These are phyloP conservation scores for Mycalesis mineus DNA, from an alignment of 2,888 invertebrate genomes.

Conservation along the genomic window DNA sequence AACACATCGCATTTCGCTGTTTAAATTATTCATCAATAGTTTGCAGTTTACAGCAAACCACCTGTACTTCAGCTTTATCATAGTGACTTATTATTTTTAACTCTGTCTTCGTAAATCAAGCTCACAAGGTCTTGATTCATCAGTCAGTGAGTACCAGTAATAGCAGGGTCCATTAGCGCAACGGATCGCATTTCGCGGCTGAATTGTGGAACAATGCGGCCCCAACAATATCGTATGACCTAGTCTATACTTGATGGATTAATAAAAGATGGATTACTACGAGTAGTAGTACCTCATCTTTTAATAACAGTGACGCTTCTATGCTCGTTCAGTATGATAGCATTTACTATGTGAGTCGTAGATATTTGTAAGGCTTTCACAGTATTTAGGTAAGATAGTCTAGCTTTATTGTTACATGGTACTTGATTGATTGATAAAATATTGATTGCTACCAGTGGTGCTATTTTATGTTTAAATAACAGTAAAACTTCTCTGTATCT, in stretches of 20 bases:
- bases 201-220: slow-evolving; percentile 68
- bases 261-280: slow-evolving; percentile 8
- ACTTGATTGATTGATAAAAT: slow-evolving; percentile 19
- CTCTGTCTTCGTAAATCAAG: neutral
- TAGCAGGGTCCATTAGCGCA: slow-evolving; percentile 57
- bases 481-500: neutral
- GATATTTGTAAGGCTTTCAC: no score
- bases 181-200: slow-evolving; percentile 58
- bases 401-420: no score
- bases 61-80: no score
- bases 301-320: neutral
- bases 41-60: no score
- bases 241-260: slow-evolving; percentile 17
- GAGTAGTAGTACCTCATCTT: neutral
- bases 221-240: slow-evolving; percentile 49
- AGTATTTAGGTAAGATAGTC: no score
- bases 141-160: slow-evolving; percentile 27
- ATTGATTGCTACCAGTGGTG: slow-evolving; percentile 1
- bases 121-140: slow-evolving; percentile 18
- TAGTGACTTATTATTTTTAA: slow-evolving; percentile 5
- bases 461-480: neutral
- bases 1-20: no score
- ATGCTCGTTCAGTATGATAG: no score
- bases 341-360: no score
- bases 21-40: neutral